A percentile compares a stretch with the other conserved stretches of the same genome.
Conservation (phyloP, 2,888 invertebrate species). For the Tetranychus truncatus region DNA sequence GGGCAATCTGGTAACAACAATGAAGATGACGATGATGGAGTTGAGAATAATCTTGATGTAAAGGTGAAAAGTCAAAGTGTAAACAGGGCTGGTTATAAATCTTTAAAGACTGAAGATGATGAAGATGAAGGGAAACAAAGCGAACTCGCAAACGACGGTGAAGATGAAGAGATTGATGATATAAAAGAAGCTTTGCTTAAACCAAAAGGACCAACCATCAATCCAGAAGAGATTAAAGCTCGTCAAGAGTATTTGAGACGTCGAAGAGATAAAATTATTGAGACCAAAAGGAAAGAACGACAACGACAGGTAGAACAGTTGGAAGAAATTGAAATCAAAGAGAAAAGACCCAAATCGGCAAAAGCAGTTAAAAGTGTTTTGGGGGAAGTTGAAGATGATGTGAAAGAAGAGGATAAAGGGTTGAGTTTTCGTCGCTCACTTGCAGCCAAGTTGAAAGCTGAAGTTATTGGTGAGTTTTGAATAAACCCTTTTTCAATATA, state of each 20-base stretch:
- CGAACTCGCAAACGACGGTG: not conserved
- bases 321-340: constrained; percentile 29
- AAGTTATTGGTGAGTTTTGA: constrained; percentile 47
- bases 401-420: constrained; percentile 31
- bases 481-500: no score
- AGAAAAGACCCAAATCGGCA: constrained; percentile 50
- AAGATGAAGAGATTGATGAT: not conserved
- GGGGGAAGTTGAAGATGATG: constrained; percentile 36
- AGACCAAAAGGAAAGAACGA: constrained; percentile 68
- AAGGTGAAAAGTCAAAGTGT: not conserved
- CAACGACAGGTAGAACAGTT: constrained; percentile 48
- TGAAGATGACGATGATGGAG: not conserved
- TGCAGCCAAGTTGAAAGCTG: constrained; percentile 61
- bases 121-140: not conserved
- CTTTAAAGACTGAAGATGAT: constrained; percentile 19
- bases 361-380: constrained; percentile 48
- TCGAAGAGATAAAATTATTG: constrained; percentile 74
- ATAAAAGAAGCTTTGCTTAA: not conserved
- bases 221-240: constrained; percentile 44
- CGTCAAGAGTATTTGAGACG: constrained; percentile 67
- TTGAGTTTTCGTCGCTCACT: constrained; percentile 62
- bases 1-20: not conserved
- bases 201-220: not conserved
- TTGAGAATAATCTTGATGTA: not conserved
- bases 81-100: not conserved